phyloP scores from a whole-genome alignment of 2,888 invertebrate genomes.

The Meghimatium bilineatum region DNA sequence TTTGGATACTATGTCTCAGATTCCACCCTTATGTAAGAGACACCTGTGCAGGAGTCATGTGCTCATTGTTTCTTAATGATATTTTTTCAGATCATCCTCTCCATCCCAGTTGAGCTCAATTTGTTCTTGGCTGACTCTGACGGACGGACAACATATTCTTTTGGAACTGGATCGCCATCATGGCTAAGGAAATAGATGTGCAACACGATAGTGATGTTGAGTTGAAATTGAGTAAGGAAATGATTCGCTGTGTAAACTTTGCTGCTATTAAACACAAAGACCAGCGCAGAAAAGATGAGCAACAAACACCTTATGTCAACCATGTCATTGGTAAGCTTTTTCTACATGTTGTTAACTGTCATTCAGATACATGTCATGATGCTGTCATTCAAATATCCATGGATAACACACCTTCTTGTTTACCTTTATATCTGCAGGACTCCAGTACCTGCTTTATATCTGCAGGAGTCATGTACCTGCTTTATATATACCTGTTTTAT shows the following conservation, averaged over 20 bases:
- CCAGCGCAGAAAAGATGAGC: slow-evolving; percentile 84
- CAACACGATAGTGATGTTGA: neutral
- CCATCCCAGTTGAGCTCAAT: no score
- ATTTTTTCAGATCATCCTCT: no score
- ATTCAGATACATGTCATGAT: no score
- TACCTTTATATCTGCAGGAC: no score
- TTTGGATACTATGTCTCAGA: no score
- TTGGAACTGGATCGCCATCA: neutral
- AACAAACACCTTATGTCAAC: slow-evolving; percentile 87
- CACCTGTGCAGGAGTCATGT: neutral
- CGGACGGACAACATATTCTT: neutral
- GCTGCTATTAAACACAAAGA: slow-evolving; percentile 85
- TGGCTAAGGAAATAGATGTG: slow-evolving; percentile 3
- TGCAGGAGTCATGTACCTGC: no score
- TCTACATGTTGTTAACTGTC: neutral
- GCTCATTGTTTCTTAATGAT: neutral
- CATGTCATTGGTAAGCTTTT: slow-evolving; percentile 84
- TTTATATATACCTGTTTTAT: no score
- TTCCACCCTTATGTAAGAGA: no score
- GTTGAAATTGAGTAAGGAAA: slow-evolving; percentile 32
- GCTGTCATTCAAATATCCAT: no score
- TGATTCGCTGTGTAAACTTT: slow-evolving; percentile 80
- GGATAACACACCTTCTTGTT: no score
- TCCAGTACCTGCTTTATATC: no score
- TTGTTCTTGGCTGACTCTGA: no score